Percentiles rank a stretch among this genome's conserved stretches.
phyloP scores from a whole-genome alignment of 2,888 invertebrate species.

The Fragum fragum region DNA sequence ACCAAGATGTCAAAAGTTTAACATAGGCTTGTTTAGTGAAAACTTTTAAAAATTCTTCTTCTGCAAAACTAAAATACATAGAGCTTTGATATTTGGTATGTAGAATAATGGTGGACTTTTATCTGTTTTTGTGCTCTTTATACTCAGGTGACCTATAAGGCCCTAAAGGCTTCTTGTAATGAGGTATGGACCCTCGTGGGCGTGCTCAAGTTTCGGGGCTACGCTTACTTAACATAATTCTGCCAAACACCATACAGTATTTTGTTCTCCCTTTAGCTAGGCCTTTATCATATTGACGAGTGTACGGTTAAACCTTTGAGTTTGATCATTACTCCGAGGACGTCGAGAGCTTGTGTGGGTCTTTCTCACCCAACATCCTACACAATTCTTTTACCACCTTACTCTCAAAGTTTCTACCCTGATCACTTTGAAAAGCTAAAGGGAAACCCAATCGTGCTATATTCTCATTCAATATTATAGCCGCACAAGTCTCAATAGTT shows the following conservation, averaged over 20 bases:
- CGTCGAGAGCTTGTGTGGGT: constrained; percentile 43
- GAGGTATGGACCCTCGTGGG: constrained; percentile 5
- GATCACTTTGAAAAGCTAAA: constrained; percentile 32
- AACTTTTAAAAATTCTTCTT: too few species aligned
- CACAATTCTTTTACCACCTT: constrained; percentile 34
- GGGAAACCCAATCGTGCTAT: constrained; percentile 37
- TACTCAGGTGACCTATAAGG: background rate
- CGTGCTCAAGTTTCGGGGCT: constrained; percentile 9
- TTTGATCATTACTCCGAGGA: constrained; percentile 55
- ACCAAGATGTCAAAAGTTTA: too few species aligned
- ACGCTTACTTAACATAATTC: constrained; percentile 8
- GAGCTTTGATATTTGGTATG: too few species aligned
- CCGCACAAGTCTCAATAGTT: constrained; percentile 36
- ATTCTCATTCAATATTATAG: constrained; percentile 25
- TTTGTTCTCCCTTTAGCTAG: constrained; percentile 53
- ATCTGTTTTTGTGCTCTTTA: too few species aligned
- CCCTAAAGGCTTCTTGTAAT: background rate
- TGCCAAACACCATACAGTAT: constrained; percentile 17
- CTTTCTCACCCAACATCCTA: constrained; percentile 35
- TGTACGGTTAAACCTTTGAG: constrained; percentile 50
- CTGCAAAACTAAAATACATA: too few species aligned
- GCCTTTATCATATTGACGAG: constrained; percentile 54
- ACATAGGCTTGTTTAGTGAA: too few species aligned
- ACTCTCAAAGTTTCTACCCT: constrained; percentile 37
- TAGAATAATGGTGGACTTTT: too few species aligned